A percentile compares a stretch with the other conserved stretches of the same genome.
Evolutionary conservation across 2,888 invertebrate genomes (phyloP).

Genomic region (Dusona sp.): DNA sequence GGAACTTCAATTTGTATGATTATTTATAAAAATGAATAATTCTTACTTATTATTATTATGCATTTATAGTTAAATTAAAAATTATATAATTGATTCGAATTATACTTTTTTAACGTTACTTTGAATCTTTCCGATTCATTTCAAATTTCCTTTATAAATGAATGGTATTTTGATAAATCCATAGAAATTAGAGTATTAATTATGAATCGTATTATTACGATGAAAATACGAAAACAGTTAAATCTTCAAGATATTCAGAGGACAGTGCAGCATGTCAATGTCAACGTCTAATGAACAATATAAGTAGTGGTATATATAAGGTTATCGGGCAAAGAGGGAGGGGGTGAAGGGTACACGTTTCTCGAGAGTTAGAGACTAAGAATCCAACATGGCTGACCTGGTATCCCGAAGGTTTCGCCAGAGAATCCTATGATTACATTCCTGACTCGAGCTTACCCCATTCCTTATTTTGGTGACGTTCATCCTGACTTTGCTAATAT

Average conservation of each 20-base stretch:
- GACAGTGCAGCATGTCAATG: constrained; percentile 74
- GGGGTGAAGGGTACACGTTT: constrained; percentile 23
- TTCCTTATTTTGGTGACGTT: constrained; percentile 45
- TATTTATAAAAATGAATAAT: neutral
- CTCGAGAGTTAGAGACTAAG: constrained; percentile 76
- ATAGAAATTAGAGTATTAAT: neutral
- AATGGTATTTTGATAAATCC: neutral
- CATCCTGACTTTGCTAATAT: constrained; percentile 63
- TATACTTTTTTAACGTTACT: neutral
- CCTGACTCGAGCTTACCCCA: constrained; percentile 74
- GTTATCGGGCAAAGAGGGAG: constrained; percentile 55
- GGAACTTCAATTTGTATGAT: neutral
- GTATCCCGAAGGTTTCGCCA: constrained; percentile 82
- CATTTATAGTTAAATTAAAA: neutral
- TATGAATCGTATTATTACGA: too few species aligned
- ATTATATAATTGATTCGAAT: too few species aligned
- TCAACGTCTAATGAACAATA: constrained; percentile 81
- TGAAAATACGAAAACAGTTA: neutral
- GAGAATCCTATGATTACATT: constrained; percentile 85
- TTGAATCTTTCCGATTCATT: neutral
- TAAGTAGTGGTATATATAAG: constrained; percentile 74
- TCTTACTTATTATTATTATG: neutral
- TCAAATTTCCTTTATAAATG: neutral
- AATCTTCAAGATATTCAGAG: constrained; percentile 4
- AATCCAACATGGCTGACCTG: constrained; percentile 83